These are phyloP conservation scores for Epistrophe eligans DNA, from an alignment of 2,888 invertebrate genomes.

Conservation along the genomic window DNA sequence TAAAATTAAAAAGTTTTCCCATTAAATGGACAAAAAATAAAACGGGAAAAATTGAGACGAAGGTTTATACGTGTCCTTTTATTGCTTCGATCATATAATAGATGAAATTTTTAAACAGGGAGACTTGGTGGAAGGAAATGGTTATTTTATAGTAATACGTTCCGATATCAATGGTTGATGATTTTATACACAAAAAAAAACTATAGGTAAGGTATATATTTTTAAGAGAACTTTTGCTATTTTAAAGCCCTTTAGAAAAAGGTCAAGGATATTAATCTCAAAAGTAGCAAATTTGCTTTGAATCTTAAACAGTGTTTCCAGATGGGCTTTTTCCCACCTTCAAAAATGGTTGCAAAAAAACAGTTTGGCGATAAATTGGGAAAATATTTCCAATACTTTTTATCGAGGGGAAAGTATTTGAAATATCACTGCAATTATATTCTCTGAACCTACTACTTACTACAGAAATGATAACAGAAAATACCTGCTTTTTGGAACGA, in stretches of 20 bases:
- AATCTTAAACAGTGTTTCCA: background rate
- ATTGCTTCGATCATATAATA: background rate
- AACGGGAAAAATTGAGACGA: constrained; percentile 3
- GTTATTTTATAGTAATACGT: background rate
- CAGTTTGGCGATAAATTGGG: no score
- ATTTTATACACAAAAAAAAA: background rate
- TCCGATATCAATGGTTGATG: background rate
- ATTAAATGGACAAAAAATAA: constrained; percentile 37
- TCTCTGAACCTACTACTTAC: no score
- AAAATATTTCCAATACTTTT: no score
- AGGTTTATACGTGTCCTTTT: constrained; percentile 18
- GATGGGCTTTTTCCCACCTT: no score
- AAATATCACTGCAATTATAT: no score
- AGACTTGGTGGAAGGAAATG: background rate
- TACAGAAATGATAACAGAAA: no score
- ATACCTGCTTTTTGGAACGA: no score
- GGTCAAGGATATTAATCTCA: background rate
- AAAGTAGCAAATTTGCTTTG: background rate
- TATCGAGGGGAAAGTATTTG: no score
- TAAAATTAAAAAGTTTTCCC: constrained; percentile 67
- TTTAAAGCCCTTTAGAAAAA: background rate
- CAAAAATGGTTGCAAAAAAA: no score
- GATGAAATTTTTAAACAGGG: background rate
- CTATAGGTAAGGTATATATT: background rate
- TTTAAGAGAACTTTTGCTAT: background rate